Conservation (phyloP, 2,797 vertebrate genomes). For the Rhinatrema bivittatum region DNA sequence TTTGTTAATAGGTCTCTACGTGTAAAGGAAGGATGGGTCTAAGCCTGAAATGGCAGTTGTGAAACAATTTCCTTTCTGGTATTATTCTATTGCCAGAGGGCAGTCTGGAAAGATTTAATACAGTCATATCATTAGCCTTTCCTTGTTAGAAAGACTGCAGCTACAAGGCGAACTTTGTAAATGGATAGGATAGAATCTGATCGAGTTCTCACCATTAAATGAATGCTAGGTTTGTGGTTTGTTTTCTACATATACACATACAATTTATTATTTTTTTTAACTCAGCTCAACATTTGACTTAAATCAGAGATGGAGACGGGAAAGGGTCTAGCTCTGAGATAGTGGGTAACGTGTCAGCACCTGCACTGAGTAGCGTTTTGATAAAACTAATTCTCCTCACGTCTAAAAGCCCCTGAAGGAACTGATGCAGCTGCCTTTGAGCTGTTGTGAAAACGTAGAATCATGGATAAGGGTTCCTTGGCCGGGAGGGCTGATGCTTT, state of each 20-base stretch:
- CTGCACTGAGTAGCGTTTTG: too few relatives aligned
- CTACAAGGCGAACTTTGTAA: too few relatives aligned
- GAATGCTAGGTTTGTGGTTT: neutral
- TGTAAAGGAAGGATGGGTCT: too few relatives aligned
- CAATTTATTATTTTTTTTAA: neutral
- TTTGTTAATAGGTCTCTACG: too few relatives aligned
- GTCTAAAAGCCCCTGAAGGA: conserved; percentile 38
- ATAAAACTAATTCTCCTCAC: conserved; percentile 41
- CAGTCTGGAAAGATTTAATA: too few relatives aligned
- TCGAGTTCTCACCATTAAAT: neutral
- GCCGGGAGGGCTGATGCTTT: neutral
- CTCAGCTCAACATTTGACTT: conserved; percentile 5
- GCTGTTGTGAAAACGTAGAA: conserved; percentile 41
- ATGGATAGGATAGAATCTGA: too few relatives aligned
- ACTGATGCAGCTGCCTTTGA: conserved; percentile 52
- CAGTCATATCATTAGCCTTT: too few relatives aligned
- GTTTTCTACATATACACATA: too few relatives aligned
- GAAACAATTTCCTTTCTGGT: too few relatives aligned
- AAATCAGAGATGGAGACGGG: neutral
- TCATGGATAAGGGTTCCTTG: conserved; percentile 27
- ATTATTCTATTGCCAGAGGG: too few relatives aligned
- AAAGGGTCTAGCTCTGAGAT: neutral
- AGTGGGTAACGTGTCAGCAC: neutral
- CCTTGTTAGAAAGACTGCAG: too few relatives aligned
- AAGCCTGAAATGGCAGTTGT: too few relatives aligned